Percentiles rank a stretch among this genome's conserved stretches.
phyloP scores from a whole-genome alignment of 2,113 vertebrate genomes.

The Sminthopsis crassicaudata region DNA sequence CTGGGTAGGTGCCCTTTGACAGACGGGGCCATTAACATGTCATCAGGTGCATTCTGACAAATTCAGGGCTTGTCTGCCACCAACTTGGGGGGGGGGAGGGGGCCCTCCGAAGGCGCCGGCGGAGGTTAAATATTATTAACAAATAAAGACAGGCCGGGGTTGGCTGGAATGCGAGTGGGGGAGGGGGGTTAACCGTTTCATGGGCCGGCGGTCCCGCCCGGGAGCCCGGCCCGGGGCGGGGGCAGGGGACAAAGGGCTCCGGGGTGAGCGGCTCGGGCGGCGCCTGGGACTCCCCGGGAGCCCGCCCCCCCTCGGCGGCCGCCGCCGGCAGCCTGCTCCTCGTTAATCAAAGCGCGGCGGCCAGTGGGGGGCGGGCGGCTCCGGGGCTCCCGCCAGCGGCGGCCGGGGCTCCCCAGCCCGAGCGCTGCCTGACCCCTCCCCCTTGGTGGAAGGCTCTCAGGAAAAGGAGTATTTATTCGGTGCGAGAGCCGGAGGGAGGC shows the following conservation, averaged over 20 bases:
- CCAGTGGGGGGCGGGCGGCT: not conserved
- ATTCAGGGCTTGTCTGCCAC: not conserved
- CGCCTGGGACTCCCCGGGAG: not conserved
- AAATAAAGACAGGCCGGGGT: constrained; percentile 11
- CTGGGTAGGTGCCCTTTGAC: constrained; percentile 79
- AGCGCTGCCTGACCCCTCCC: not conserved
- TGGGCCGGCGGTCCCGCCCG: not conserved
- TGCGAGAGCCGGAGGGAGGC: not conserved
- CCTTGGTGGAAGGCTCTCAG: not conserved
- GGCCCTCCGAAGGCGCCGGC: constrained; percentile 3
- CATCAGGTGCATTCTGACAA: constrained; percentile 54
- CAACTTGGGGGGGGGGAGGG: not conserved
- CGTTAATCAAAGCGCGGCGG: not conserved
- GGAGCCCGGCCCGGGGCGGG: not conserved
- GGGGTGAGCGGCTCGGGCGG: not conserved
- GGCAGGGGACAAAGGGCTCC: not conserved
- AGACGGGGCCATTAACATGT: constrained; percentile 83
- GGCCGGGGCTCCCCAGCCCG: not conserved
- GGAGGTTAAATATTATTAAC: not conserved
- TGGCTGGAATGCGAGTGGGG: not conserved
- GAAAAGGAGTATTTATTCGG: not conserved
- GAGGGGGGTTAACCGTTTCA: not conserved
- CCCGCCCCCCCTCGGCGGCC: not conserved
- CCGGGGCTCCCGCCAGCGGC: not conserved
- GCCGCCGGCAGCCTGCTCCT: not conserved